Evolutionary conservation across 2,797 vertebrate species (phyloP).

Genomic region (Trichosurus vulpecula): DNA sequence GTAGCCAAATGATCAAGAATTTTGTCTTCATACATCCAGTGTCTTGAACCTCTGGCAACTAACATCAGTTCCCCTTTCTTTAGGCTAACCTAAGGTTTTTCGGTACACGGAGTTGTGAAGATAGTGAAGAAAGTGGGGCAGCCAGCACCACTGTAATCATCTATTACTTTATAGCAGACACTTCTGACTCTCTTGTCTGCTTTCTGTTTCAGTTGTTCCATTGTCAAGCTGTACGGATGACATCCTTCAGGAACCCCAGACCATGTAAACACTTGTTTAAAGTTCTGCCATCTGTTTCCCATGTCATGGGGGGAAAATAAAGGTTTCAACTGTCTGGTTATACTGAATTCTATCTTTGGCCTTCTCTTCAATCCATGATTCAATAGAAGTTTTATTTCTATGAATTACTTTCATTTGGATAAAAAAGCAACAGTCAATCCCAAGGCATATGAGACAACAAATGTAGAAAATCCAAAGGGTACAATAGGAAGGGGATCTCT

Average conservation of each 20-base stretch:
- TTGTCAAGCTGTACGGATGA: too few relatives aligned
- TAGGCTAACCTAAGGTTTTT: conserved; percentile 95
- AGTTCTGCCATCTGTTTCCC: too few relatives aligned
- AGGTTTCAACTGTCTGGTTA: too few relatives aligned
- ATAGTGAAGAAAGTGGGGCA: conserved; percentile 96
- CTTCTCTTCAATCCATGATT: too few relatives aligned
- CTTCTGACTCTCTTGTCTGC: conserved; percentile 97
- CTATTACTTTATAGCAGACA: conserved; percentile 93
- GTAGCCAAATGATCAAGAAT: conserved; percentile 87
- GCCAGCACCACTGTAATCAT: conserved; percentile 95
- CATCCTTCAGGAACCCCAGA: too few relatives aligned
- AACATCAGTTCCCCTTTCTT: conserved; percentile 93
- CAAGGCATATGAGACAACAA: conserved; percentile 97
- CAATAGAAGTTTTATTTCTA: too few relatives aligned
- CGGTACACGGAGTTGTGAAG: conserved; percentile 96
- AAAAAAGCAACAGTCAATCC: too few relatives aligned
- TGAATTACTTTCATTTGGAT: too few relatives aligned
- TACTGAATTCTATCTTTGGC: too few relatives aligned
- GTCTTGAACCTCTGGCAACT: conserved; percentile 96
- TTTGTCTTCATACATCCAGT: conserved; percentile 99
- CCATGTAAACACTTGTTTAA: too few relatives aligned
- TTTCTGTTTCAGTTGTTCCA: conserved; percentile 99
- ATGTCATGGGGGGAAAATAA: too few relatives aligned
- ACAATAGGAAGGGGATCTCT: conserved; percentile 91
- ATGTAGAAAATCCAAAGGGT: conserved; percentile 95